Conservation (phyloP, 2,888 invertebrate species). For the Drosophila robusta region DNA sequence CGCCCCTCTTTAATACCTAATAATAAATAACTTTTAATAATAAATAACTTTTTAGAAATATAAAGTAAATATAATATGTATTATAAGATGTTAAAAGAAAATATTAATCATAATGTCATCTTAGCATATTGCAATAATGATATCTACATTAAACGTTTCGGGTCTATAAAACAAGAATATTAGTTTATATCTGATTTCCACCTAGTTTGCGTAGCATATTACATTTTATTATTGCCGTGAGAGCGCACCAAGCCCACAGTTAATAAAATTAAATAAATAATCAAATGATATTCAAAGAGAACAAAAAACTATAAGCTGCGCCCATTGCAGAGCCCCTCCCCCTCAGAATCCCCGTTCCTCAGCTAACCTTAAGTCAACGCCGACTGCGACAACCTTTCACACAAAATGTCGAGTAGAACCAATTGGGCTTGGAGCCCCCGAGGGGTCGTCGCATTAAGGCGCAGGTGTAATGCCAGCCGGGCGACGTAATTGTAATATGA, state of each 20-base stretch:
- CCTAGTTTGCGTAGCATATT: background rate
- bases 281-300: slow-evolving; percentile 26
- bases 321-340: slow-evolving; percentile 36
- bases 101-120: too few relatives aligned
- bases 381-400: slow-evolving; percentile 46
- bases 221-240: slow-evolving; percentile 10
- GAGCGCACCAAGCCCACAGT: slow-evolving; percentile 28
- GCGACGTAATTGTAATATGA: slow-evolving; percentile 75
- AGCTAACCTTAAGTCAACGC: slow-evolving; percentile 39
- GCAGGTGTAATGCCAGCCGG: slow-evolving; percentile 75
- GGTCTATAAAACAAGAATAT: too few relatives aligned
- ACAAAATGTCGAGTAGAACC: slow-evolving; percentile 63
- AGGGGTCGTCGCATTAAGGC: slow-evolving; percentile 44
- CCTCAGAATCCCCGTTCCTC: too few relatives aligned
- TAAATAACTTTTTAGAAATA: too few relatives aligned
- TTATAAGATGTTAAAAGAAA: too few relatives aligned
- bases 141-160: too few relatives aligned
- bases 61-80: too few relatives aligned
- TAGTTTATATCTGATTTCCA: background rate
- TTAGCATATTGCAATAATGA: too few relatives aligned
- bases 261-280: slow-evolving; percentile 32
- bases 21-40: too few relatives aligned
- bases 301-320: slow-evolving; percentile 41
- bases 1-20: too few relatives aligned
- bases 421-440: slow-evolving; percentile 44